Evolutionary conservation across 2,797 vertebrate species (phyloP).

Genomic region (Scomberomorus guttatus): DNA sequence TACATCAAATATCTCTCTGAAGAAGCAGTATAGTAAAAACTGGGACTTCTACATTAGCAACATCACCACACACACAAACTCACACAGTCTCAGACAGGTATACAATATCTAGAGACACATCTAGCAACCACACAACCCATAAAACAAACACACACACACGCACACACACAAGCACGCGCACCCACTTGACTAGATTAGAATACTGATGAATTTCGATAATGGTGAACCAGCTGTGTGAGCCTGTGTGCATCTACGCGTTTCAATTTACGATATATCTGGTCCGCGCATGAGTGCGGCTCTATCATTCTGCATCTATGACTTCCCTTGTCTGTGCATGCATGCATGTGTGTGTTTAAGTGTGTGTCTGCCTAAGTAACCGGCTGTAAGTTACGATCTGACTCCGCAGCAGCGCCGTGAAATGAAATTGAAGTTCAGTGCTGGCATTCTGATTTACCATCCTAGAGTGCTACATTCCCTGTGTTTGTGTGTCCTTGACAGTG

Average conservation of each 20-base stretch:
- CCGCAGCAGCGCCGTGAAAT: slow-evolving; percentile 55
- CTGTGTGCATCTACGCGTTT: slow-evolving; percentile 30
- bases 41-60: neutral
- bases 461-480: slow-evolving; percentile 34
- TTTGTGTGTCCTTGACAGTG: slow-evolving; percentile 16
- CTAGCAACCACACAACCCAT: slow-evolving; percentile 19
- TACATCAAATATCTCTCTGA: neutral
- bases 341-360: slow-evolving; percentile 34
- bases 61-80: neutral
- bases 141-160: slow-evolving; percentile 30
- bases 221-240: slow-evolving; percentile 43
- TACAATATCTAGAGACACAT: slow-evolving; percentile 4
- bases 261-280: slow-evolving; percentile 34
- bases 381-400: slow-evolving; percentile 63
- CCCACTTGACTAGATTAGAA: slow-evolving; percentile 40
- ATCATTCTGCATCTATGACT: slow-evolving; percentile 45
- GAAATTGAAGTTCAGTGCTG: slow-evolving; percentile 69
- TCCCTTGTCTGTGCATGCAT: slow-evolving; percentile 20
- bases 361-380: slow-evolving; percentile 45
- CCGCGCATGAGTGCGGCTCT: slow-evolving; percentile 14
- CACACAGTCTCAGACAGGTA: slow-evolving; percentile 2
- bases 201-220: slow-evolving; percentile 46
- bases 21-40: neutral
- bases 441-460: slow-evolving; percentile 68
- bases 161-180: slow-evolving; percentile 23